Evolutionary conservation across 2,888 invertebrate species (phyloP).

Genomic region (Dascillus cervinus): DNA sequence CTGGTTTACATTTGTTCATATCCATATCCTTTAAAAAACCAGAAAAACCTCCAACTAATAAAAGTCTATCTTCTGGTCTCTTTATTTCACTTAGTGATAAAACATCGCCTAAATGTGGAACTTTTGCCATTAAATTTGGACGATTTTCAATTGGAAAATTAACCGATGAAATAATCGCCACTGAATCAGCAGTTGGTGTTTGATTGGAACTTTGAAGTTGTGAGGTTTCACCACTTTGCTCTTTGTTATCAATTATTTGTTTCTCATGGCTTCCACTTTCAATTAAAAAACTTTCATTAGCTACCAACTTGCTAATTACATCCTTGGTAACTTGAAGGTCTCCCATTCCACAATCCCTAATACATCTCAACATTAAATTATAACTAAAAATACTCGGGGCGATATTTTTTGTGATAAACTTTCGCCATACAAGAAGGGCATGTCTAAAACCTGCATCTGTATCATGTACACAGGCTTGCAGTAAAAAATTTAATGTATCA

Average conservation of each 20-base stretch:
- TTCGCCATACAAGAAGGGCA: slow-evolving; percentile 79
- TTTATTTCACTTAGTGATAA: slow-evolving; percentile 51
- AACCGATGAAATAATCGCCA: background rate
- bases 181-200: background rate
- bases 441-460: slow-evolving; percentile 72
- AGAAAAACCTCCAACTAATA: slow-evolving; percentile 70
- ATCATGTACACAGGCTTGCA: slow-evolving; percentile 79
- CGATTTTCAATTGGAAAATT: background rate
- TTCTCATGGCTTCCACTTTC: slow-evolving; percentile 8
- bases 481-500: slow-evolving; percentile 68
- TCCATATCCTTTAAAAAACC: slow-evolving; percentile 74
- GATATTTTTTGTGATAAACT: slow-evolving; percentile 60
- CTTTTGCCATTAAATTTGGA: slow-evolving; percentile 56
- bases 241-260: slow-evolving; percentile 8
- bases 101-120: slow-evolving; percentile 55
- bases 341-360: slow-evolving; percentile 76
- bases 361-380: slow-evolving; percentile 71
- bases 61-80: slow-evolving; percentile 58
- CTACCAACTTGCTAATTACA: slow-evolving; percentile 26
- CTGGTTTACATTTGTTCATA: slow-evolving; percentile 56
- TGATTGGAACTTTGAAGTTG: background rate
- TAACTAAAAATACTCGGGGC: slow-evolving; percentile 66
- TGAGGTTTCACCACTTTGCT: slow-evolving; percentile 1
- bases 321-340: slow-evolving; percentile 51
- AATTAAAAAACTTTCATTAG: slow-evolving; percentile 2